Evolutionary conservation across 2,113 vertebrate species (phyloP).

Genomic region (Ceyx melanurus): DNA sequence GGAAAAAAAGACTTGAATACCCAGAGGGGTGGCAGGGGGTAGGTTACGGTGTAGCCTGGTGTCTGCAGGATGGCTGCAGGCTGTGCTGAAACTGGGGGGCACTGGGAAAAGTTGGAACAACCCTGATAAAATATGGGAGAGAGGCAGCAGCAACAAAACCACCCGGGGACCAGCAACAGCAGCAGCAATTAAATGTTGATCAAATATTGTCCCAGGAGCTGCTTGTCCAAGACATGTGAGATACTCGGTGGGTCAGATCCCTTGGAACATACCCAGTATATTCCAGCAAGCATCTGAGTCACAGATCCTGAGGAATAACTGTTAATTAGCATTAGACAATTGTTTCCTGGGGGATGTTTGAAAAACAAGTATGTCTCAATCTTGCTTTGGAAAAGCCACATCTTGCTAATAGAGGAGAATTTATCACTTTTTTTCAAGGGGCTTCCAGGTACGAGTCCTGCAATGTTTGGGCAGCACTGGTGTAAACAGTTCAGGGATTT

Average conservation of each 20-base stretch:
- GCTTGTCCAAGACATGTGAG: not conserved
- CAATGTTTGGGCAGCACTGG: not conserved
- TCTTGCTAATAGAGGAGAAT: not conserved
- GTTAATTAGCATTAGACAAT: not conserved
- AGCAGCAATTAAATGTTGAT: not conserved
- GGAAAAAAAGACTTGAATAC: not conserved
- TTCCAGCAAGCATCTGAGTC: not conserved
- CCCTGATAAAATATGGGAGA: not conserved
- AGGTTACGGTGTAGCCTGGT: accelerated
- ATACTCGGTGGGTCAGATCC: not conserved
- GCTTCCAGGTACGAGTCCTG: slow-evolving; percentile 18
- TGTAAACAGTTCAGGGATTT: not conserved
- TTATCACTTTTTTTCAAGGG: not conserved
- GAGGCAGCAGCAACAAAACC: not conserved
- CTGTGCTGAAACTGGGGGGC: not conserved
- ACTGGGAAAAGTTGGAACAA: not conserved
- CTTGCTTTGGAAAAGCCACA: not conserved
- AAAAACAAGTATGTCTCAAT: slow-evolving; percentile 16
- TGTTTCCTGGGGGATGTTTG: not conserved
- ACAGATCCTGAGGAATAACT: not conserved
- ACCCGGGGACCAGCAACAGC: not conserved
- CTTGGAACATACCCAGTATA: not conserved
- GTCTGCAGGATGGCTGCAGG: not conserved
- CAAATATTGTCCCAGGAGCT: not conserved
- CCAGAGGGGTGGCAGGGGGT: not conserved